Conservation (phyloP, 2,113 vertebrate species). For the Lates calcarifer region DNA sequence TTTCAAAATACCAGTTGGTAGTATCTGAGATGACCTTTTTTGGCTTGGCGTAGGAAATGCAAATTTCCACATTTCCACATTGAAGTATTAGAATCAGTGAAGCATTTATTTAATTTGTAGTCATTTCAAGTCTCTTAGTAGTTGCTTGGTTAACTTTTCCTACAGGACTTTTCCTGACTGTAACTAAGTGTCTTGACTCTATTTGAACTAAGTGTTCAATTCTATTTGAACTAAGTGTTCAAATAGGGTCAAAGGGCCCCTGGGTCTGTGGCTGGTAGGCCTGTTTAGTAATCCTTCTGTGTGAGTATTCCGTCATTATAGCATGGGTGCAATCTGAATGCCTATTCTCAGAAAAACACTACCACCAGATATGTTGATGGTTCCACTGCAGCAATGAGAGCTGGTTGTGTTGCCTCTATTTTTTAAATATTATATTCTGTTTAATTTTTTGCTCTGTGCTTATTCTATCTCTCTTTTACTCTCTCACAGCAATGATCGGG, state of each 20-base stretch:
- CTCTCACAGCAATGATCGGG: conserved; percentile 90
- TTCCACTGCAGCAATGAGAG: neutral
- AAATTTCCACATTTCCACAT: neutral
- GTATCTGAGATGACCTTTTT: too few relatives aligned
- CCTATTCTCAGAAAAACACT: conserved; percentile 3
- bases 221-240: too few relatives aligned
- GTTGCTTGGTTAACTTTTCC: neutral
- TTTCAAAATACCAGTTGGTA: too few relatives aligned
- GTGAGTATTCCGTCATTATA: neutral
- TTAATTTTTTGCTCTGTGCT: neutral
- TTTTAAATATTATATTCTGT: too few relatives aligned
- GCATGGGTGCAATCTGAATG: neutral
- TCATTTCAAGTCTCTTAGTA: too few relatives aligned
- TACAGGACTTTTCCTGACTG: too few relatives aligned
- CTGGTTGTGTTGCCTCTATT: neutral
- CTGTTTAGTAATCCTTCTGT: neutral
- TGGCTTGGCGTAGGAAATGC: neutral
- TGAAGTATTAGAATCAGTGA: neutral
- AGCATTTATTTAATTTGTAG: neutral
- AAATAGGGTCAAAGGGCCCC: neutral
- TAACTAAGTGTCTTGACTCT: too few relatives aligned
- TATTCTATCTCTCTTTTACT: neutral
- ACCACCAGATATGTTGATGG: neutral
- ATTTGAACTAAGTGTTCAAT: too few relatives aligned
- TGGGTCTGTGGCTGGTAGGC: neutral